Percentiles rank a stretch among this genome's conserved stretches.
Conservation (phyloP, 2,888 invertebrate species). For the Orthonychiurus folsomi region DNA sequence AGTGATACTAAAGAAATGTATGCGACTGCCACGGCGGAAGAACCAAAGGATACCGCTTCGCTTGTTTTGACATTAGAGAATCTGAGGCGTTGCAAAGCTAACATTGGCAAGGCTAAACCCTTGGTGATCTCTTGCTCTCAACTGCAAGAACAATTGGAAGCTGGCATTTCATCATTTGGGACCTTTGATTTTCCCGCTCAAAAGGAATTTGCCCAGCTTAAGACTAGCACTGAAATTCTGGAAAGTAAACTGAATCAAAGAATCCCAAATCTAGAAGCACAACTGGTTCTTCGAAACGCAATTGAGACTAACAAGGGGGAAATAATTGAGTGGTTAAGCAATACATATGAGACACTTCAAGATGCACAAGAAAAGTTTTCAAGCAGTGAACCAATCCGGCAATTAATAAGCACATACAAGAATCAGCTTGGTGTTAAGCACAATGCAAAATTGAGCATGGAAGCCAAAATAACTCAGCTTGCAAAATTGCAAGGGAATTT, state of each 20-base stretch:
- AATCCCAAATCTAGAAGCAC: slow-evolving; percentile 73
- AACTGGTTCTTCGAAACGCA: slow-evolving; percentile 85
- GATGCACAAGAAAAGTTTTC: slow-evolving; percentile 66
- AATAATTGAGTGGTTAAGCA: slow-evolving; percentile 70
- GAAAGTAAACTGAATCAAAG: slow-evolving; percentile 59
- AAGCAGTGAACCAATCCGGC: slow-evolving; percentile 71
- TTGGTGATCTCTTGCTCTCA: slow-evolving; percentile 68
- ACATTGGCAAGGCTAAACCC: slow-evolving; percentile 63
- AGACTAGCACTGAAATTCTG: slow-evolving; percentile 38
- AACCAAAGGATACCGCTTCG: slow-evolving; percentile 10
- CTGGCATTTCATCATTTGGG: slow-evolving; percentile 60
- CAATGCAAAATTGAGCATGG: slow-evolving; percentile 65
- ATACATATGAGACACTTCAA: slow-evolving; percentile 67
- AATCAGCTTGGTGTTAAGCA: slow-evolving; percentile 73
- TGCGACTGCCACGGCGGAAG: slow-evolving; percentile 47
- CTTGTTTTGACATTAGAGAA: slow-evolving; percentile 41
- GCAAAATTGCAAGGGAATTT: slow-evolving; percentile 62
- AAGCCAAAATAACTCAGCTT: slow-evolving; percentile 69
- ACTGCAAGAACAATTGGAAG: slow-evolving; percentile 61
- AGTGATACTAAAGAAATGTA: slow-evolving; percentile 59
- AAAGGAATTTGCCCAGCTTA: slow-evolving; percentile 42
- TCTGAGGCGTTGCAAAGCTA: slow-evolving; percentile 64
- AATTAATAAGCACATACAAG: slow-evolving; percentile 69
- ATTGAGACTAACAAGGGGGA: slow-evolving; percentile 78
- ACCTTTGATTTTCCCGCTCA: slow-evolving; percentile 52